Evolutionary conservation across 2,797 vertebrate species (phyloP), one percentile per base, ranked within the genome.

Genomic region (Dallia pectoralis): DNA sequence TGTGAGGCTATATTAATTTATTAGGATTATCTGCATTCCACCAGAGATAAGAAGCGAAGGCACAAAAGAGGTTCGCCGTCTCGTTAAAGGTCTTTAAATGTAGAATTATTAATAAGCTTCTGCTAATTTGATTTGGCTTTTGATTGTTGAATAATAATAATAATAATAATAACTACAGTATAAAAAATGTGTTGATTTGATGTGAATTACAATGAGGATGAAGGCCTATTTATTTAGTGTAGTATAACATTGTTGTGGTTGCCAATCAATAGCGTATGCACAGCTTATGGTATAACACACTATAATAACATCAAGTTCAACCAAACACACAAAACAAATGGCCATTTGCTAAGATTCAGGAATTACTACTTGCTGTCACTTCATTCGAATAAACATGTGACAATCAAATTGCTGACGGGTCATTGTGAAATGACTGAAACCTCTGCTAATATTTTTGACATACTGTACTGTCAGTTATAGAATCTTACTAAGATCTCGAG

Each of bases 21-120:
- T 93, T 90, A 84, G 91, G 91, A 92, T 93, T 92, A 94, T 90
- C 91, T 91, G 81, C 90, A 92, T 93, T 92, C 88, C 89, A 86
- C 88, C 79, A 87, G 89, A 93, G 92, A 93, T 92, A 92, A 91
- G 89, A 92, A 90, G 79, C 80, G 82, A 85, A 84, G 79, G 83
- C 87, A 86, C 87, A 89, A 89, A 44, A 85, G 89, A 89, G 87
- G 88, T 91, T 90, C 85, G 71, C 80, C 80, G 83, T 86, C 90
- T 88, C 87, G 87, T 90, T 91, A 87, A 86, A 85, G 89, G 84
- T 85, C 86, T 91, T 88, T 85, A 88, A 87, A 91, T 88, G 87
- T 85, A 86, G 89, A 91, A 90, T 92, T 81, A 89, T 90, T 93
- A 91, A 92, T 91, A 90, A 87, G 88, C 82, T 79, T 82, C 81